These are phyloP conservation scores for Cuniculus paca DNA, from an alignment of 2,797 vertebrate genomes.

Conservation along the genomic window DNA sequence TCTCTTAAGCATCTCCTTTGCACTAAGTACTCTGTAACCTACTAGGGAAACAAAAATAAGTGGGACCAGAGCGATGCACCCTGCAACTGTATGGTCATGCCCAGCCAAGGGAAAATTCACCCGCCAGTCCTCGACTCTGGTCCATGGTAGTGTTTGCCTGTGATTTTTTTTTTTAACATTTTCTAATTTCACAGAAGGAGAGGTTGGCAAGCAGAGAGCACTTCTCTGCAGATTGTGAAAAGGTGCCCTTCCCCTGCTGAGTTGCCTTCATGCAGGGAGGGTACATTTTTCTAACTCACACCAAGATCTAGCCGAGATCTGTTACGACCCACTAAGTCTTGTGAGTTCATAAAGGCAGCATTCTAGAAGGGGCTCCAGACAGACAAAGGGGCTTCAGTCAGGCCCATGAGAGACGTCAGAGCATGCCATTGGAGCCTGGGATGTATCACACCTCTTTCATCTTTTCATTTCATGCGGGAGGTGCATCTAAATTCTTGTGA, in stretches of 20 bases:
- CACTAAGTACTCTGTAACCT: not conserved
- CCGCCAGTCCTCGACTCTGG: not conserved
- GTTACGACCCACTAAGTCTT: not conserved
- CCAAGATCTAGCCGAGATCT: not conserved
- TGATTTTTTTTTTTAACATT: not conserved
- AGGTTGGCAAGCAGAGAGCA: not conserved
- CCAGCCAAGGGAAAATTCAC: not conserved
- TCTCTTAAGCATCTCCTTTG: not conserved
- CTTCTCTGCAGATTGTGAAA: not conserved
- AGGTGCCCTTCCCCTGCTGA: not conserved
- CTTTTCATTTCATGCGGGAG: not conserved
- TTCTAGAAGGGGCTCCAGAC: not conserved
- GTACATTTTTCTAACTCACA: not conserved
- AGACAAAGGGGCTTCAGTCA: not conserved
- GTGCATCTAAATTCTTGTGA: not conserved
- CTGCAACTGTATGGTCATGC: too few species aligned
- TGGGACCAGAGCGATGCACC: not conserved
- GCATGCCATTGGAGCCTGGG: not conserved
- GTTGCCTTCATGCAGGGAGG: not conserved
- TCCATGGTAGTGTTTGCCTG: not conserved
- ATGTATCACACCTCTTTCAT: too few species aligned
- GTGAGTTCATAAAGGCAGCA: not conserved
- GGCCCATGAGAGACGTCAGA: not conserved
- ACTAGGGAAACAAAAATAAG: not conserved
- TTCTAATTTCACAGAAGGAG: conserved; percentile 56